A percentile compares a stretch with the other conserved stretches of the same genome.
phyloP scores from a whole-genome alignment of 2,888 invertebrate species.

The Sphecodes monilicornis region DNA sequence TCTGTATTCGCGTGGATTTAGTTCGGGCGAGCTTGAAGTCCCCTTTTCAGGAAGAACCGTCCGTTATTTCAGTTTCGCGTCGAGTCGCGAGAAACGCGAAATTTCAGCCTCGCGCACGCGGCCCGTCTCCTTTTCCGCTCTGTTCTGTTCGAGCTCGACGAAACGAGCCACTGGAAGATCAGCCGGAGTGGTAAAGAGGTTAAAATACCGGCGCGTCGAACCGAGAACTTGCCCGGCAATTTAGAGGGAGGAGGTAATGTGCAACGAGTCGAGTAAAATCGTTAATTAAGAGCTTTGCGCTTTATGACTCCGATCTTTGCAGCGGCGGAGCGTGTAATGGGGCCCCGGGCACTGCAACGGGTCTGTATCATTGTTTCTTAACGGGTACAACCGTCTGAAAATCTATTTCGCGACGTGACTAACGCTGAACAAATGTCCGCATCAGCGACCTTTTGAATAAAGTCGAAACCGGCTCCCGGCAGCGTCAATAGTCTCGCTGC shows the following conservation, averaged over 20 bases:
- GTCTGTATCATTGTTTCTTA: constrained; percentile 9
- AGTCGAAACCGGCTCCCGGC: constrained; percentile 12
- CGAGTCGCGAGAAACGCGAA: constrained; percentile 18
- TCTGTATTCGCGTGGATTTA: background rate
- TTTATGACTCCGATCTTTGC: constrained; percentile 53
- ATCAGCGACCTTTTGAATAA: constrained; percentile 17
- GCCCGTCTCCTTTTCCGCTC: constrained; percentile 1
- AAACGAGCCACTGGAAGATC: constrained; percentile 51
- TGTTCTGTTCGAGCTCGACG: background rate
- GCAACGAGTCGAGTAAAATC: constrained; percentile 66
- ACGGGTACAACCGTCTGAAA: background rate
- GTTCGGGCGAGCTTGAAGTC: background rate
- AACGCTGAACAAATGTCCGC: background rate
- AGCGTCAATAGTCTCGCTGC: background rate
- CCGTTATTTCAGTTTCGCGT: constrained; percentile 9
- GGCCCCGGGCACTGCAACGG: background rate
- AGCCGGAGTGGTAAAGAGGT: constrained; percentile 58
- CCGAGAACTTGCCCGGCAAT: constrained; percentile 64
- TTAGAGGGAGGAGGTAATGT: constrained; percentile 61
- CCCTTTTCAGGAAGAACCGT: background rate
- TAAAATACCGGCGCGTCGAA: constrained; percentile 60
- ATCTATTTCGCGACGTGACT: constrained; percentile 9
- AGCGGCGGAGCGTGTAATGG: constrained; percentile 29
- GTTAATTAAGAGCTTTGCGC: constrained; percentile 66
- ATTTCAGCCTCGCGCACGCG: background rate